A percentile compares a stretch with the other conserved stretches of the same genome.
These are phyloP conservation scores for Argya squamiceps DNA, from an alignment of 2,797 vertebrate genomes.

Conservation along the genomic window DNA sequence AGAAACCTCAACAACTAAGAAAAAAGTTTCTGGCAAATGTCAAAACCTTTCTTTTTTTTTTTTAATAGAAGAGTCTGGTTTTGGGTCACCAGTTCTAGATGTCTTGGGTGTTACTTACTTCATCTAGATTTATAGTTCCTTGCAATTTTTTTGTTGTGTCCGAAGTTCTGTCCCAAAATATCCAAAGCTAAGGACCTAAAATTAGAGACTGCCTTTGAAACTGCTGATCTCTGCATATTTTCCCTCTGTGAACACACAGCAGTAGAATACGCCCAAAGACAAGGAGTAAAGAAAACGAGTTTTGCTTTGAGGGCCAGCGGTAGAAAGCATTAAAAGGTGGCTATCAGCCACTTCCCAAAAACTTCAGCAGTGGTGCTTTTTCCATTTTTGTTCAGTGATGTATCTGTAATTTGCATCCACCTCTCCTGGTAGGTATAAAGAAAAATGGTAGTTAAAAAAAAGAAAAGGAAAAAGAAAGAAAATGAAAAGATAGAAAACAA, in stretches of 20 bases:
- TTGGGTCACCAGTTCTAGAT: background rate
- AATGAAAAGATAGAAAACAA: background rate
- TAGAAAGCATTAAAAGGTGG: background rate
- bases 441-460: background rate
- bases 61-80: background rate
- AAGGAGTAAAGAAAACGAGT: background rate
- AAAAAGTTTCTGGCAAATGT: background rate
- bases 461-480: accelerated
- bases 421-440: background rate
- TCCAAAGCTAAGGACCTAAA: slow-evolving; percentile 46
- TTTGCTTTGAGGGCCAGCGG: background rate
- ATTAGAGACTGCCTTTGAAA: slow-evolving; percentile 62
- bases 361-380: background rate
- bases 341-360: background rate
- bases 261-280: slow-evolving; percentile 48
- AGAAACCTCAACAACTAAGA: slow-evolving; percentile 48
- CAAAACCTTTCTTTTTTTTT: background rate
- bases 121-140: slow-evolving; percentile 48
- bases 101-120: slow-evolving; percentile 47
- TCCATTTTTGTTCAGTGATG: background rate
- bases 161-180: slow-evolving; percentile 48
- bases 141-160: slow-evolving; percentile 5
- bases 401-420: background rate
- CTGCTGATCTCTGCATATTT: slow-evolving; percentile 53
- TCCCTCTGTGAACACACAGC: background rate